Evolutionary conservation across 2,113 vertebrate species (phyloP), one percentile per base, ranked within the genome.

Genomic region (Eidolon helvum): DNA sequence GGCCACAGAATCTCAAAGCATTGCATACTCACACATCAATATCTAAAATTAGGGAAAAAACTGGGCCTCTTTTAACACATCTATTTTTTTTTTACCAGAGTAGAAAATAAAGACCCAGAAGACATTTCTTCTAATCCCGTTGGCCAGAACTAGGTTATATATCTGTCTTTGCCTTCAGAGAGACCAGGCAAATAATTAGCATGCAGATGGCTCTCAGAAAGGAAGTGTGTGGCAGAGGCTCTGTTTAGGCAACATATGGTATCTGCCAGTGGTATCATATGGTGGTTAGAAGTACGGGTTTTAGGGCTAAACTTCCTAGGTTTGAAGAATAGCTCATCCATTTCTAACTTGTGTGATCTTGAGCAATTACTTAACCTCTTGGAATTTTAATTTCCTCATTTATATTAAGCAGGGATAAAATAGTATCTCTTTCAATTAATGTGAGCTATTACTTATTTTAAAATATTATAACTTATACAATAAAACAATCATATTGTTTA

Each of bases 61-160:
- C 15, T 53, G 57, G 84, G 69, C 19, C 80, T 92, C n/a, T 63
- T 71, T 75, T 57, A 45, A 65, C 16, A 84, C 43, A 14, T 45
- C 28, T 79, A 83, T 65, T 26, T 63, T 63, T 63, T 24, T 63
- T 59, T 59, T 22, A 18, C 2, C 33, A 55, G 66, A 8, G 30
- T 50, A 94, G 21, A 92, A 92, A 87, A 87, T 72, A 74, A 79
- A 92, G 69, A 38, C 33, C 38, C 43, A 88, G n/a, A 78, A 79
- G 38, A 4, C 53, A 80, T 88, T 95, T 88, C 28, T 92, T 79
- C n/a, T 35, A 90, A 87, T 77, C 40, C 22, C 15, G 19, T 63
- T 72, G 80, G 28, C 18, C 43, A 90, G 33, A 79, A 87, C 38
- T 79, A 90, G 77, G 53, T 83, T 90, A 43, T 3, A 48, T 74